A percentile compares a stretch with the other conserved stretches of the same genome.
Evolutionary conservation across 2,888 invertebrate genomes (phyloP).

Genomic region (Chrysolina haemoptera): DNA sequence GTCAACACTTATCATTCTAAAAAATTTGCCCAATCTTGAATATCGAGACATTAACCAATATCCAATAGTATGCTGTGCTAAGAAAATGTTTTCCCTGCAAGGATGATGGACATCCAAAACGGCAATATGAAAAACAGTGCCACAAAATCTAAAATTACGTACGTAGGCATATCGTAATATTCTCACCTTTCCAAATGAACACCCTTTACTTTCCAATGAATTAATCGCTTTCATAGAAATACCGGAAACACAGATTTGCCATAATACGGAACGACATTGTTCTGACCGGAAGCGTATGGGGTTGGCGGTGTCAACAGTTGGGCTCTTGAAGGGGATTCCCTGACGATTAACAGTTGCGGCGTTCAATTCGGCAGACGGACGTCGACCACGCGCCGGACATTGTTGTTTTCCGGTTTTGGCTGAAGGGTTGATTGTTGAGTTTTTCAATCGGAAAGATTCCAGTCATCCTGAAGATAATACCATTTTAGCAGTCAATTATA

Average conservation of each 20-base stretch:
- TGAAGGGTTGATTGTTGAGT: not conserved
- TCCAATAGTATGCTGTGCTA: too few species aligned
- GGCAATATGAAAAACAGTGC: too few species aligned
- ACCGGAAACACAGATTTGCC: constrained; percentile 61
- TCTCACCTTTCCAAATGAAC: constrained; percentile 3
- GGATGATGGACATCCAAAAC: too few species aligned
- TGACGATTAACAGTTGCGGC: constrained; percentile 62
- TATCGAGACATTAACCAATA: too few species aligned
- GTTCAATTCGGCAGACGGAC: constrained; percentile 41
- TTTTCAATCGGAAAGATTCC: not conserved
- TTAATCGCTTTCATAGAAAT: constrained; percentile 35
- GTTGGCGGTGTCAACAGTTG: constrained; percentile 65
- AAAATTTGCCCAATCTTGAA: too few species aligned
- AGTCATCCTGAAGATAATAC: not conserved
- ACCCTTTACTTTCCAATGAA: constrained; percentile 40
- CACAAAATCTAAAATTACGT: not conserved
- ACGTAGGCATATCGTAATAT: not conserved
- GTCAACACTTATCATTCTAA: too few species aligned
- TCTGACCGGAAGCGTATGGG: constrained; percentile 57
- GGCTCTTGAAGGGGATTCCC: constrained; percentile 58
- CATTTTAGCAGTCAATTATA: too few species aligned
- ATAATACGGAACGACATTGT: constrained; percentile 59
- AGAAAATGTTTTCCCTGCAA: too few species aligned
- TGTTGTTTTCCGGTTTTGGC: constrained; percentile 46
- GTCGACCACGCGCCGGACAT: constrained; percentile 53